Conservation (phyloP, 2,113 vertebrate genomes). For the Rynchops niger region DNA sequence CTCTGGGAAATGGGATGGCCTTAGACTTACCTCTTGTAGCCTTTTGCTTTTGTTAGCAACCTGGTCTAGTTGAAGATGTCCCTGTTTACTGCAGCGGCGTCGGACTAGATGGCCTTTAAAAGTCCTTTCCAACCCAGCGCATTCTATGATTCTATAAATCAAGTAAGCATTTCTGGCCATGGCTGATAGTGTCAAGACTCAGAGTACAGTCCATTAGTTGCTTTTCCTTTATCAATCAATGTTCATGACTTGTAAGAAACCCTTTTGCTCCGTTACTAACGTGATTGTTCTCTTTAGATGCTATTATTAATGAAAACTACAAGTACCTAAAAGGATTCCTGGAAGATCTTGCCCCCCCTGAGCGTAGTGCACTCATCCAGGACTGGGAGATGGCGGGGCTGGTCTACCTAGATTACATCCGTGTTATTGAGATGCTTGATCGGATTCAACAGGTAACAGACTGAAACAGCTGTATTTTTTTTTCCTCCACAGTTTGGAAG, state of each 20-base stretch:
- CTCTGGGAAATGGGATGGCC: rapidly evolving
- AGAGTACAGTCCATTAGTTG: no score
- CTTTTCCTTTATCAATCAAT: background rate
- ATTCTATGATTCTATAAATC: no score
- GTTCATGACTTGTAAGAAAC: background rate
- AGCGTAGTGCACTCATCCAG: slow-evolving; percentile 86
- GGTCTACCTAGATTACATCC: slow-evolving; percentile 94
- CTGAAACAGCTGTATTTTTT: rapidly evolving
- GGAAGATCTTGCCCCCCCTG: slow-evolving; percentile 84
- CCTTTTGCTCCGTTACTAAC: background rate
- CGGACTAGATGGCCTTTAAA: no score
- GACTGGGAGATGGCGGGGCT: slow-evolving; percentile 91
- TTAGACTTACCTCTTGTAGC: background rate
- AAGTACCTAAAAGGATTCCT: slow-evolving; percentile 90
- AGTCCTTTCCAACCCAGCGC: no score
- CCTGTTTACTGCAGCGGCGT: no score
- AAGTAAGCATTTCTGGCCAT: rapidly evolving
- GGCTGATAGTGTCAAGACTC: background rate
- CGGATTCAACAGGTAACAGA: slow-evolving; percentile 82
- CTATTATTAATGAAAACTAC: slow-evolving; percentile 95
- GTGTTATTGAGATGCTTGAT: slow-evolving; percentile 84
- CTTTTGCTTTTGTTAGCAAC: no score
- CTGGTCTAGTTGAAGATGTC: no score
- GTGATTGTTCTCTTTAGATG: slow-evolving; percentile 72
- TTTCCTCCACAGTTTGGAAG: rapidly evolving